These are phyloP conservation scores for Pogonognathellus flavescens DNA, from an alignment of 1,140 invertebrate genomes.

Conservation along the genomic window DNA sequence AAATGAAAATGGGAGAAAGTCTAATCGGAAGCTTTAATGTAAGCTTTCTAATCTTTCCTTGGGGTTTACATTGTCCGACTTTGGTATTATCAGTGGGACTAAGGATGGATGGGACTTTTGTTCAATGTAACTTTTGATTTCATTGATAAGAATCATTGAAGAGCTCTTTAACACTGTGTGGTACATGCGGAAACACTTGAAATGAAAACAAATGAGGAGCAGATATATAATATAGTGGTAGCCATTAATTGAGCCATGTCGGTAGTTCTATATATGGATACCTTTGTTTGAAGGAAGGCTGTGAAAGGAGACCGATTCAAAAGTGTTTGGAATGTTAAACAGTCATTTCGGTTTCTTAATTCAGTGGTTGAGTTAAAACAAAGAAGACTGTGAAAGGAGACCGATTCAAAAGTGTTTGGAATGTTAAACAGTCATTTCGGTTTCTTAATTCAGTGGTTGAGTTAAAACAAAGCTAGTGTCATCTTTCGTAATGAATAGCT, in stretches of 20 bases:
- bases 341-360: not conserved
- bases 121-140: no score
- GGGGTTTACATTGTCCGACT: conserved; percentile 13
- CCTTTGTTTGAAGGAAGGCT: not conserved
- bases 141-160: no score
- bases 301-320: not conserved
- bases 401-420: not conserved
- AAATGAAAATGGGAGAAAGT: conserved; percentile 19
- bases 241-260: no score
- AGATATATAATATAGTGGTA: no score
- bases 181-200: no score
- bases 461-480: conserved; percentile 34
- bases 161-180: no score
- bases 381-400: not conserved
- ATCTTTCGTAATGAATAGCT: conserved; percentile 42
- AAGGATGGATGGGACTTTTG: not conserved
- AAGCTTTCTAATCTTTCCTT: not conserved
- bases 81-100: no score
- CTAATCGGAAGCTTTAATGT: not conserved
- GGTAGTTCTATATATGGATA: no score
- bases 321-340: not conserved
- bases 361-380: conserved; percentile 21
- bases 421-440: not conserved
- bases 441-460: not conserved
- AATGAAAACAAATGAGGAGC: no score